Base-by-base conservation (phyloP, 2,888 invertebrate species). In the Epicampocera succincta region DNA sequence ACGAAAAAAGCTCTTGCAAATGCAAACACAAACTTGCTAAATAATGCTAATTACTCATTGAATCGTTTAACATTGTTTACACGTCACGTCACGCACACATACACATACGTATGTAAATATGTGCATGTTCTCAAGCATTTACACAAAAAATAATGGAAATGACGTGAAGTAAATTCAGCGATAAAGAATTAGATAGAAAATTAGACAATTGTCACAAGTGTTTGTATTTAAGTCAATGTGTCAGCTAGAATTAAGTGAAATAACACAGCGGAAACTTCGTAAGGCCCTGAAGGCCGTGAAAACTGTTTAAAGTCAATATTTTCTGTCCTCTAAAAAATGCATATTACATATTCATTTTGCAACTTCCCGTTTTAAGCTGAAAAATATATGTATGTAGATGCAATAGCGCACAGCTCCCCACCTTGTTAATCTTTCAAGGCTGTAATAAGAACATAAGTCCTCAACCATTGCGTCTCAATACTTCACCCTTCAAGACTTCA, bases 21-120 rank as follows among this genome's bases (percentile, higher is more conserved):
- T 50, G 48, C 65, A 65, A 50, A 66, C 29, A 63, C 19, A 46
- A 72, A 80, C 48, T 61, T 72, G 80, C 71, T 80, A 73, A 84
- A 84, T 76, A 76, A 61, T 72, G 75, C 83, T 79, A 84, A 84
- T 84, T 84, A 81, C 79, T 81, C 81, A 81, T 84, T 84, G 78
- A 79, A 40, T 75, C 74, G 73, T 83, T 75, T 72, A 80, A 60
- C 54, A 66, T 58, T 83, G 56, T 83, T 69, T 69, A 75, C 63
- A 48, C 66, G 52, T 52, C 54, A 68, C 38, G 21, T 15, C 33
- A 33, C 33, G 9, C 33, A 9, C 8, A 50, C 38, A 40, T 4
- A 25, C 15, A n/a, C 12, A 21, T 12, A 11, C 15, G 29, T 21
- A 17, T 8, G 38, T 12, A n/a, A 17, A 61, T 8, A 44, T 3